Percentiles rank a stretch among this genome's conserved stretches.
These are phyloP conservation scores for Griposia aprilina DNA, from an alignment of 2,888 invertebrate species.

Conservation along the genomic window DNA sequence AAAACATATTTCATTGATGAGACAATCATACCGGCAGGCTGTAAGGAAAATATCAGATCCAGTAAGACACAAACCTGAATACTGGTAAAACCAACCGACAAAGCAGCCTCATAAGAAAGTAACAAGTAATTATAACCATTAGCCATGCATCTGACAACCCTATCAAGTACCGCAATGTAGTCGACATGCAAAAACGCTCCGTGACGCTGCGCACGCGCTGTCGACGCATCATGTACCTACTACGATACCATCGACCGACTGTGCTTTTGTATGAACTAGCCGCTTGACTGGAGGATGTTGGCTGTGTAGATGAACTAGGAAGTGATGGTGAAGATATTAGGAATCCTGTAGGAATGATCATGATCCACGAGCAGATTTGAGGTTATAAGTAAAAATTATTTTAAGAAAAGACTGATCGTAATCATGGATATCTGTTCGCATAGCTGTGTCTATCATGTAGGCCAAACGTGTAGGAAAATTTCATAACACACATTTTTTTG, in stretches of 20 bases:
- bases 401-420: background rate
- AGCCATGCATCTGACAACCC: slow-evolving; percentile 31
- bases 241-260: slow-evolving; percentile 16
- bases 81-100: background rate
- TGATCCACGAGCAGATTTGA: background rate
- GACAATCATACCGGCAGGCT: background rate
- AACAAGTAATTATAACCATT: background rate
- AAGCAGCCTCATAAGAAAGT: background rate
- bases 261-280: slow-evolving; percentile 31
- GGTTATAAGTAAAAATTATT: background rate
- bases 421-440: background rate
- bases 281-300: background rate
- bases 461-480: background rate
- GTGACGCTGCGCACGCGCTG: slow-evolving; percentile 53
- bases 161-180: slow-evolving; percentile 57
- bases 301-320: background rate
- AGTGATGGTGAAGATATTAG: background rate
- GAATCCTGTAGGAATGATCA: background rate
- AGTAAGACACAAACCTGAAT: background rate
- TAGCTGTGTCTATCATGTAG: background rate
- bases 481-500: background rate
- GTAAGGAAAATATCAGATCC: background rate
- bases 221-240: slow-evolving; percentile 24
- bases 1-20: background rate
- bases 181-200: slow-evolving; percentile 57